A percentile compares a stretch with the other conserved stretches of the same genome.
phyloP scores from a whole-genome alignment of 1,140 invertebrate species.

The Triops longicaudatus region DNA sequence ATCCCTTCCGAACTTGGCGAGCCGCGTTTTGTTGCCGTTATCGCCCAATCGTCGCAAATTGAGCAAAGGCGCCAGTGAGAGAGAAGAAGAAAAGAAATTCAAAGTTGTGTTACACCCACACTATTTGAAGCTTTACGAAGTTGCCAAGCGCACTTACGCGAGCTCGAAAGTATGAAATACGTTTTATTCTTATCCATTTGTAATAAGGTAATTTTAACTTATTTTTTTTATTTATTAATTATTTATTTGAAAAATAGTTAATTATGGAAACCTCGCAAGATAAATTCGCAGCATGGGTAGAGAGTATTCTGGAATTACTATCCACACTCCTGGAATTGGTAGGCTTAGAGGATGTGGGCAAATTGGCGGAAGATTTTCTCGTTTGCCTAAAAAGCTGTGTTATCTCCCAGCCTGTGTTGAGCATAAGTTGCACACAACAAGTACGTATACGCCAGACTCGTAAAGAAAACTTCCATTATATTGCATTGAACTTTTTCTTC shows the following conservation, averaged over 20 bases:
- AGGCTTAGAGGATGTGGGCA: slow-evolving; percentile 59
- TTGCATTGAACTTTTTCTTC: slow-evolving; percentile 23
- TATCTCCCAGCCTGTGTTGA: slow-evolving; percentile 55
- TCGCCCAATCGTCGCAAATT: neutral
- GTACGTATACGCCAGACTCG: slow-evolving; percentile 36
- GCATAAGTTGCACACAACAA: slow-evolving; percentile 68
- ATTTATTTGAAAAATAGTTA: slow-evolving; percentile 20
- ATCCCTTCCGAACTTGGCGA: slow-evolving; percentile 32
- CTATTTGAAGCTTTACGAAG: slow-evolving; percentile 26
- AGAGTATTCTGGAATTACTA: slow-evolving; percentile 54
- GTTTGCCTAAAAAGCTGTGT: slow-evolving; percentile 64
- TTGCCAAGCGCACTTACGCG: neutral
- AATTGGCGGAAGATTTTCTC: slow-evolving; percentile 70
- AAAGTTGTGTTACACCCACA: slow-evolving; percentile 38
- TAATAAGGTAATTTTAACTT: too few relatives aligned
- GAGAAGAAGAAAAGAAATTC: slow-evolving; percentile 35
- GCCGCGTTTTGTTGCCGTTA: neutral
- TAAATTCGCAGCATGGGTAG: slow-evolving; percentile 62
- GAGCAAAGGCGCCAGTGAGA: neutral
- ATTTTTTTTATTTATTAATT: slow-evolving; percentile 19
- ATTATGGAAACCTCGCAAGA: slow-evolving; percentile 60
- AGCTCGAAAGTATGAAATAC: slow-evolving; percentile 42
- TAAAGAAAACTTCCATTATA: slow-evolving; percentile 20
- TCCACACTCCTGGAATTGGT: slow-evolving; percentile 67
- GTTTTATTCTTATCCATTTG: too few relatives aligned